phyloP scores from a whole-genome alignment of 2,797 vertebrate genomes.

The Anisognathus igniventris region DNA sequence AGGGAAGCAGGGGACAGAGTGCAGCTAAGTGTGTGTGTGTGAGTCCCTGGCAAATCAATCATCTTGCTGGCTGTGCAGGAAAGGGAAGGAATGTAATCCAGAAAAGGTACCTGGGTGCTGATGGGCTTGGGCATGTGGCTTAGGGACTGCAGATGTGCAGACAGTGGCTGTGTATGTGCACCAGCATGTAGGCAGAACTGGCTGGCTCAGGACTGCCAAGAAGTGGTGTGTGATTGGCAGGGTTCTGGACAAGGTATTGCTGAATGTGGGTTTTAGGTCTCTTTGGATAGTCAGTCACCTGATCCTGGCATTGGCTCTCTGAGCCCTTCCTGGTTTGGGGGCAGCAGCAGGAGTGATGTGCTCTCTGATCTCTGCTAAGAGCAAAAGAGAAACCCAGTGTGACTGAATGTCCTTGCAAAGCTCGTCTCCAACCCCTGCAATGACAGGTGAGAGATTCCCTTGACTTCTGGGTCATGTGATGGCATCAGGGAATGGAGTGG shows the following conservation, averaged over 20 bases:
- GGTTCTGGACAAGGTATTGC: neutral
- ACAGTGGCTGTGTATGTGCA: neutral
- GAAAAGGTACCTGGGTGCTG: neutral
- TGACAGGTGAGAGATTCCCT: neutral
- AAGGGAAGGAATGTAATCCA: neutral
- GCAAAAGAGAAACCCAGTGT: neutral
- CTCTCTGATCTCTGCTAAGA: neutral
- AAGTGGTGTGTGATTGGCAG: neutral
- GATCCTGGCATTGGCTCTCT: neutral
- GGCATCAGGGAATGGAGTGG: neutral
- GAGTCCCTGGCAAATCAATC: neutral
- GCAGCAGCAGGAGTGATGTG: neutral
- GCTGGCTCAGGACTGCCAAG: neutral
- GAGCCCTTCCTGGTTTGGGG: neutral
- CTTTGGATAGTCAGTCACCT: neutral
- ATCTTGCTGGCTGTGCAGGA: neutral
- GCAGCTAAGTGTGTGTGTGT: neutral
- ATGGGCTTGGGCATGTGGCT: neutral
- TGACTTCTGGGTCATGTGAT: neutral
- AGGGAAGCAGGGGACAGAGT: neutral
- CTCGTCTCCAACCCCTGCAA: neutral
- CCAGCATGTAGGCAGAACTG: neutral
- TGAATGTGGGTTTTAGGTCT: neutral
- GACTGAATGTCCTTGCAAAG: neutral
- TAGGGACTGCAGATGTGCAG: neutral